Base-by-base conservation (phyloP, 2,888 invertebrate species). In the Oscheius sp. region DNA sequence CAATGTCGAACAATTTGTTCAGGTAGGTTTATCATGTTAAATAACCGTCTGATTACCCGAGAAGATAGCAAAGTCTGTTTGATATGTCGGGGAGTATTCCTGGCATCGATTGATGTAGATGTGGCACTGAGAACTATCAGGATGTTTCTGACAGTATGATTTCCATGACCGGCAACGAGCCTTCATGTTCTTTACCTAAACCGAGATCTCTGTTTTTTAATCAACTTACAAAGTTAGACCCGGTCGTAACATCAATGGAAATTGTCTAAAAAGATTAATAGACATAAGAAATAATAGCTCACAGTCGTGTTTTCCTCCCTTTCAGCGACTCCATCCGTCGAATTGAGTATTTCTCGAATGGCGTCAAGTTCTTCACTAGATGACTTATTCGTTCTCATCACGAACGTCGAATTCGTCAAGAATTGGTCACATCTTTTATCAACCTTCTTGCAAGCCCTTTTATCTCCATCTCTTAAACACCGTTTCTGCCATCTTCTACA, bases 1-100 rank as follows among this genome's bases (percentile, higher is more conserved):
- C 70, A 86, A 86, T 65, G 81, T 85, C 24, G 86, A 85, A 71
- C 80, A 81, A 69, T 85, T 85, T 68, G 77, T 85, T 20, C 77
- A 78, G 61, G 84, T 84, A 33, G 71, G 75, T 75, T 56, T 4
- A 8, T 32, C 20, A 22, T 47, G 12, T 12, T 47, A 22, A 20
- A 47, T 22, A 4, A 22, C 22, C 14, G 47, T 47, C 5, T 14
- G 20, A 22, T 47, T 47, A 24, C 47, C 47, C 22, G 24, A 14
- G 6, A 17, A 8, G 6, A 8, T 45, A 17, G 45, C 6, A 14
- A 54, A 14, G 22, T 54, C 54, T 33, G 32, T 36, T 24, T 33
- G 32, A 33, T n/a, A 32, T 9, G 32, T 32, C n/a, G 51, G n/a
- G 8, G 54, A 54, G 17, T 20, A 54, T 32, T 54, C 33, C 30